phyloP scores from a whole-genome alignment of 2,113 vertebrate species.

The Sciurus niger region DNA sequence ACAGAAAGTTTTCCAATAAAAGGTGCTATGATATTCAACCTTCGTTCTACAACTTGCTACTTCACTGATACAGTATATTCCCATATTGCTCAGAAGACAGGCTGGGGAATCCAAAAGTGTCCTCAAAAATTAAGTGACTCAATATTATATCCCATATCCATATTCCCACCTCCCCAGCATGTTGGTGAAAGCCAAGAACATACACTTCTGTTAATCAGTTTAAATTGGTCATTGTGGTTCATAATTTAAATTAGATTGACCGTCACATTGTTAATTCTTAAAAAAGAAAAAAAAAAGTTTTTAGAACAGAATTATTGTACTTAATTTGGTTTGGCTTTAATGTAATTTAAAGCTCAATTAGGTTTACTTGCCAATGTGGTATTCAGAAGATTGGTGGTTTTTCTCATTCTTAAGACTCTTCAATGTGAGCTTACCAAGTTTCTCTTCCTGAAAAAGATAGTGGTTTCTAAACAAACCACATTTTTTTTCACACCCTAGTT shows the following conservation, averaged over 20 bases:
- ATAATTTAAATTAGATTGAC: conserved; percentile 21
- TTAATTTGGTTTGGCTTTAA: background rate
- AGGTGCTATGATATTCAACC: background rate
- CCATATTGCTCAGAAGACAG: background rate
- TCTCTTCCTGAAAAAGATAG: conserved; percentile 81
- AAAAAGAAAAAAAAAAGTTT: background rate
- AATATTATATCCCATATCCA: background rate
- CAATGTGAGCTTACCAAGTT: conserved; percentile 72
- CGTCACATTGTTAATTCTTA: background rate
- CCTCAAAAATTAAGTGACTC: background rate
- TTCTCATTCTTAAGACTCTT: conserved; percentile 65
- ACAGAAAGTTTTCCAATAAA: background rate
- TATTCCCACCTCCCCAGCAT: background rate
- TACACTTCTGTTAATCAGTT: background rate
- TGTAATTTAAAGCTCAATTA: conserved; percentile 50
- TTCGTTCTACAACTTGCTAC: background rate
- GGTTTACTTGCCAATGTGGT: conserved; percentile 52
- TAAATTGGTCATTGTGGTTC: background rate
- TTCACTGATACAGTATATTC: background rate
- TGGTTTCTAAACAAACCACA: conserved; percentile 81
- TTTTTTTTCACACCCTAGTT: conserved; percentile 59
- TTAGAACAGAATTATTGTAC: background rate
- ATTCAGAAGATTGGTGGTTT: conserved; percentile 69
- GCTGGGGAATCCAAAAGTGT: background rate
- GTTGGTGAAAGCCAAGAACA: background rate